Percentiles rank a stretch among this genome's conserved stretches.
Conservation (phyloP, 2,113 vertebrate species). For the Centropus unirufus region DNA sequence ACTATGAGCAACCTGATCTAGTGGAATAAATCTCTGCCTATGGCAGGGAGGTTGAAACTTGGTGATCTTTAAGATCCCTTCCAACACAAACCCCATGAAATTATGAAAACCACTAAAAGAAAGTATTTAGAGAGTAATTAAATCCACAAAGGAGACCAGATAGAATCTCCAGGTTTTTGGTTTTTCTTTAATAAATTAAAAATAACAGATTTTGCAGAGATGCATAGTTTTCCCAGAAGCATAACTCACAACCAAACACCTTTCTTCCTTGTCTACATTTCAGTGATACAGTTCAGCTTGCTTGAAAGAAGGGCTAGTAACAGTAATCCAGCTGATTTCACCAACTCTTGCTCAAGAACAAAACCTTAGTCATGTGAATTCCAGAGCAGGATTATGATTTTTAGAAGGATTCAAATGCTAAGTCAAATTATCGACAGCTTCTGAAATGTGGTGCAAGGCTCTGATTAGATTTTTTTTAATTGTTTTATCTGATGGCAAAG, state of each 20-base stretch:
- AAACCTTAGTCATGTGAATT: neutral
- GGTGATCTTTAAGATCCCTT: no score
- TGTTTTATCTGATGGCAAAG: neutral
- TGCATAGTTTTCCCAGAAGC: neutral
- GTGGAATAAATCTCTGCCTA: no score
- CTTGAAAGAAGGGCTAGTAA: neutral
- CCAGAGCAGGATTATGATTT: neutral
- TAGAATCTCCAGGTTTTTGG: neutral
- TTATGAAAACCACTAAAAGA: neutral
- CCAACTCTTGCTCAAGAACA: neutral
- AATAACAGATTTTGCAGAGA: neutral
- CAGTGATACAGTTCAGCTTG: neutral
- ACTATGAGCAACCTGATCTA: no score
- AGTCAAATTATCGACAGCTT: neutral
- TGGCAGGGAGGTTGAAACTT: no score
- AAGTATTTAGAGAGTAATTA: neutral
- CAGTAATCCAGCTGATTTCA: neutral
- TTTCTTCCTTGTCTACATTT: neutral
- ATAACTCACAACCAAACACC: neutral
- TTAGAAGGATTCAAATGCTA: neutral
- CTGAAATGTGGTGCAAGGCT: neutral
- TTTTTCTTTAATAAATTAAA: neutral
- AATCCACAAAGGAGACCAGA: neutral
- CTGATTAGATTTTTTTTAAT: neutral
- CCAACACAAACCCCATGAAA: neutral